Evolutionary conservation across 2,113 vertebrate genomes (phyloP).

Genomic region (Rhegmatorhina hoffmannsi): DNA sequence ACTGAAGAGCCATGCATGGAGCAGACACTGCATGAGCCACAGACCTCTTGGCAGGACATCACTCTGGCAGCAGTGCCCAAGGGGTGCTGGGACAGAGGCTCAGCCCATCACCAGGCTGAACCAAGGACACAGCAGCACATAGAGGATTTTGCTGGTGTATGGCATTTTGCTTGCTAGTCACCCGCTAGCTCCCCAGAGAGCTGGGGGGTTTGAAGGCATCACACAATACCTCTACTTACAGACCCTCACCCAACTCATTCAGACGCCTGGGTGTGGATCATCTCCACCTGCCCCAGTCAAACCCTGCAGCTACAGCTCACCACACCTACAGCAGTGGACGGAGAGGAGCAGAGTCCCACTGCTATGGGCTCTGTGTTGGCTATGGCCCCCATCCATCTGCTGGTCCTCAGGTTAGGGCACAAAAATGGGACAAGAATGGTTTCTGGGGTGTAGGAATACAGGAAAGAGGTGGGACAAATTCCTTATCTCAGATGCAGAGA

Average conservation of each 20-base stretch:
- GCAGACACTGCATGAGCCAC: neutral
- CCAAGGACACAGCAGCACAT: neutral
- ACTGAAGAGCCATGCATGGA: rapidly evolving
- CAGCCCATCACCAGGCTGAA: neutral
- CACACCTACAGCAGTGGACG: rapidly evolving
- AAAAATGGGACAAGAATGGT: neutral
- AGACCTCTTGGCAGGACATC: rapidly evolving
- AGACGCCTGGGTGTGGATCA: neutral
- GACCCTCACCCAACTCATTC: neutral
- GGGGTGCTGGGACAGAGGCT: neutral
- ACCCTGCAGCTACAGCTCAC: neutral
- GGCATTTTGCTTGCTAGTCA: neutral
- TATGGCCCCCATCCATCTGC: too few relatives aligned
- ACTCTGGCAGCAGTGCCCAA: neutral
- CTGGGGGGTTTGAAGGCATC: neutral
- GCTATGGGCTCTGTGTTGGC: rapidly evolving
- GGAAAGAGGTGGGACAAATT: neutral
- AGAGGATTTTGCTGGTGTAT: rapidly evolving
- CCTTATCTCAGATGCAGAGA: neutral
- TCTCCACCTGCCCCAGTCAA: rapidly evolving
- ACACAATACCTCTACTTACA: neutral
- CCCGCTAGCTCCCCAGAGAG: neutral
- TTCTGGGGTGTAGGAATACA: neutral
- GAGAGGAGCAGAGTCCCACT: neutral
- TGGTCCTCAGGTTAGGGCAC: neutral